These are phyloP conservation scores for Chondrilla cf. caribensis DNA, from an alignment of 37 sponge, comb jelly and placozoan species.

Conservation along the genomic window DNA sequence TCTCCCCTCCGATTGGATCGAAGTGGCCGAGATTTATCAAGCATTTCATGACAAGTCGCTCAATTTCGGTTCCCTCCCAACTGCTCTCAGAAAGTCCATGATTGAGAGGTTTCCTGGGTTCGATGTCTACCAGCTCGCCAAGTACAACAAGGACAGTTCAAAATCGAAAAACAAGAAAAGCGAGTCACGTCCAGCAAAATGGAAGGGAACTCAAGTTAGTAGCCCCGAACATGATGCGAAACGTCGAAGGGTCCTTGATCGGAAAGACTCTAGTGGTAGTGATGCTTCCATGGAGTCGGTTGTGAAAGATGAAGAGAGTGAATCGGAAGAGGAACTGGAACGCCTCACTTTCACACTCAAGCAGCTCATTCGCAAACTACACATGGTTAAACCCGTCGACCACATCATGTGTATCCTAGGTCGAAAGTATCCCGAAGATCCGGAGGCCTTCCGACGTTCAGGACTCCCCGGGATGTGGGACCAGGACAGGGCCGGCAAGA, in stretches of 20 bases:
- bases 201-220: neutral
- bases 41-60: constrained; percentile 83
- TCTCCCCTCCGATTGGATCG: constrained; percentile 99
- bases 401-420: constrained; percentile 95
- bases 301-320: constrained; percentile 42
- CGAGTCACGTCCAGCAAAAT: constrained; percentile 4
- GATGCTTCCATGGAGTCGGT: neutral
- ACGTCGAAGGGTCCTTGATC: neutral
- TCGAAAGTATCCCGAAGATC: constrained; percentile 88
- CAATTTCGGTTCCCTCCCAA: constrained; percentile 87
- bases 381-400: constrained; percentile 91
- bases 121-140: constrained; percentile 94
- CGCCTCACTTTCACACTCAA: constrained; percentile 92
- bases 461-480: constrained; percentile 92
- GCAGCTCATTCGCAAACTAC: constrained; percentile 97
- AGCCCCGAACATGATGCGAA: neutral
- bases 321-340: constrained; percentile 73
- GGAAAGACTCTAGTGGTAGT: neutral
- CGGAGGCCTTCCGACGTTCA: constrained; percentile 83
- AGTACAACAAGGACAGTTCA: constrained; percentile 92
- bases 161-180: constrained; percentile 74
- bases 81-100: constrained; percentile 93
- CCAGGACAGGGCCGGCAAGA: constrained; percentile 89
- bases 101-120: constrained; percentile 80
- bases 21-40: constrained; percentile 97